Evolutionary conservation across 92 coral and sea anemone species (phyloP), one percentile per base, ranked within the genome.

Genomic region (Phymanthus crucifer): DNA sequence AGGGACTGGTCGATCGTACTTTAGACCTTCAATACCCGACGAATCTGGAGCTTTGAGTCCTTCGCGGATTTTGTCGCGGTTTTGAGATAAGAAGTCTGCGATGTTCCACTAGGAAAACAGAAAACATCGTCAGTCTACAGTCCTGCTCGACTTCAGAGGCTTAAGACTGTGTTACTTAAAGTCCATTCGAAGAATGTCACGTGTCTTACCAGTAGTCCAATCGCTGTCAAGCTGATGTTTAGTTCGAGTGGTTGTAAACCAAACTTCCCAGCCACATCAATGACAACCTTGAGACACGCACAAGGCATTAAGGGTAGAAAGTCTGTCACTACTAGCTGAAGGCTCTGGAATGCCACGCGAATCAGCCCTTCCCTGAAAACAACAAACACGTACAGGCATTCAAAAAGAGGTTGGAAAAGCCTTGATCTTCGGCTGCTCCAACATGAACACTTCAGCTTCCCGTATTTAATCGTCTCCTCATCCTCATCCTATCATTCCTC

Each of bases 281-380:
- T 89, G 82, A 96, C 96, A 5, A 96, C 98, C 83, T 93, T 93
- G n/a, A 96, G 85, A 71, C 91, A 87, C 65, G 98, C 89, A 89
- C 97, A 90, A 69, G 99, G 98, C 95, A 96, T 96, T 83, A 93
- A 76, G 84, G 98, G 98, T 79, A 96, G 97, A 83, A 93, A 96
- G 84, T 96, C 99, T 1, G 99, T 93, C 19, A 96, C 97, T 36
- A 96, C 97, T 24, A 96, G 73, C 85, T 96, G 99, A 48, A 96
- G 89, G 80, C 99, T 96, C 81, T 96, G 99, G 77, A 96, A 96
- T 3, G 98, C 99, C n/a, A 94, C 96, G 4, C 97, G 99, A 80
- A 96, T 96, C 38, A 96, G 91, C 19, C 96, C 98, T 75, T 94
- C 97, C 10, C 98, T 95, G 57, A 54, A 8, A 54, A n/a, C n/a